Evolutionary conservation across 2,113 vertebrate genomes (phyloP).

Genomic region (Choloepus hoffmanni): DNA sequence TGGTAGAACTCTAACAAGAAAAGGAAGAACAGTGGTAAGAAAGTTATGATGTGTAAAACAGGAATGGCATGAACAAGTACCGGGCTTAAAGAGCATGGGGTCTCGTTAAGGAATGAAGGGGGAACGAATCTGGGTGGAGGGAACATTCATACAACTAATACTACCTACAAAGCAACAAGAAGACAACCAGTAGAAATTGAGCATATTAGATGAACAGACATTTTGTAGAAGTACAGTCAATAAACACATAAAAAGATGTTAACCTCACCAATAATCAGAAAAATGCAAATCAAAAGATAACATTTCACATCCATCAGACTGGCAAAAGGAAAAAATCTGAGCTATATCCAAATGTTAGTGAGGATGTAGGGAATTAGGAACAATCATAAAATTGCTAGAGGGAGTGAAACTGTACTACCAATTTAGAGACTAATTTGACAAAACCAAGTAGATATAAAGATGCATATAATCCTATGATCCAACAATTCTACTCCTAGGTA

Average conservation of each 20-base stretch:
- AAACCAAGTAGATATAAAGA: conserved; percentile 36
- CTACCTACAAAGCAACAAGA: background rate
- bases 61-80: background rate
- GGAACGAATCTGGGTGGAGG: background rate
- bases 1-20: background rate
- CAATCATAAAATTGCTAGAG: background rate
- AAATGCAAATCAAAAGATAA: background rate
- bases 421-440: background rate
- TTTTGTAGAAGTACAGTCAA: background rate
- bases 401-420: conserved; percentile 3
- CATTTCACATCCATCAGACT: background rate
- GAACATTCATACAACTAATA: conserved; percentile 25
- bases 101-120: background rate
- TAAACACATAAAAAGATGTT: background rate
- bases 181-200: background rate
- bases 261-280: conserved; percentile 2
- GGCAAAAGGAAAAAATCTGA: conserved; percentile 19
- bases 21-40: background rate
- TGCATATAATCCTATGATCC: background rate
- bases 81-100: background rate
- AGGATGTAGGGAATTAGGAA: conserved; percentile 19
- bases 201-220: background rate
- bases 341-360: background rate
- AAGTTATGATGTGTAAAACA: conserved; percentile 7
- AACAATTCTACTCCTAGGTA: background rate